Evolutionary conservation across 2,797 vertebrate genomes (phyloP).

Genomic region (Graptemys geographica): DNA sequence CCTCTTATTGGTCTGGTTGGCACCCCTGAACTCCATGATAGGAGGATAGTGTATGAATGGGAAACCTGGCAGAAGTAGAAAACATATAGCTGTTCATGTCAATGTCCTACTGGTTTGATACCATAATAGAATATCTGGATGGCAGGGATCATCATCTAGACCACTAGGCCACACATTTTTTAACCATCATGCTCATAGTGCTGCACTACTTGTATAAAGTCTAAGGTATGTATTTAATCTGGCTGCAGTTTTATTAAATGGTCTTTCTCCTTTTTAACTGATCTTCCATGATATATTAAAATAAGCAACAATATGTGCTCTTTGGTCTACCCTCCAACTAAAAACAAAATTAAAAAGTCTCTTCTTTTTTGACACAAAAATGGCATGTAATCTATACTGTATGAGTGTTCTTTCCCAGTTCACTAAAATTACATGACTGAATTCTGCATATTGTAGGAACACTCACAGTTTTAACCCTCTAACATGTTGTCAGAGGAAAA

Average conservation of each 20-base stretch:
- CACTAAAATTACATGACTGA: background rate
- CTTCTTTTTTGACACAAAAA: background rate
- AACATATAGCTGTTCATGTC: background rate
- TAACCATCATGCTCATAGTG: background rate
- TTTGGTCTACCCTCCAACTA: background rate
- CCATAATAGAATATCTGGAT: background rate
- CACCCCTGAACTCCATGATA: background rate
- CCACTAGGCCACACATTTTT: rapidly evolving
- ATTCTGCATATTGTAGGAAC: background rate
- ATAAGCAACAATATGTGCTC: background rate
- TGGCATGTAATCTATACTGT: background rate
- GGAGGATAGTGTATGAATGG: background rate
- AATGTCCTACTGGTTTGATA: background rate
- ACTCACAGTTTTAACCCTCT: background rate
- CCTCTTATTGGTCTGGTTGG: background rate
- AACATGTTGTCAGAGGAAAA: background rate
- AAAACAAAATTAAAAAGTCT: background rate
- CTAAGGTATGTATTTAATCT: background rate
- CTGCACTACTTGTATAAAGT: background rate
- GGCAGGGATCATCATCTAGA: background rate
- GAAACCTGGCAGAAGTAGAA: background rate
- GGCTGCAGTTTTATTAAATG: background rate
- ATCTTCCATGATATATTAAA: background rate
- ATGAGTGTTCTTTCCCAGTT: background rate
- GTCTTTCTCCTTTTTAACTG: background rate